phyloP scores from a whole-genome alignment of 2,797 vertebrate species.

The Saxicola maurus region DNA sequence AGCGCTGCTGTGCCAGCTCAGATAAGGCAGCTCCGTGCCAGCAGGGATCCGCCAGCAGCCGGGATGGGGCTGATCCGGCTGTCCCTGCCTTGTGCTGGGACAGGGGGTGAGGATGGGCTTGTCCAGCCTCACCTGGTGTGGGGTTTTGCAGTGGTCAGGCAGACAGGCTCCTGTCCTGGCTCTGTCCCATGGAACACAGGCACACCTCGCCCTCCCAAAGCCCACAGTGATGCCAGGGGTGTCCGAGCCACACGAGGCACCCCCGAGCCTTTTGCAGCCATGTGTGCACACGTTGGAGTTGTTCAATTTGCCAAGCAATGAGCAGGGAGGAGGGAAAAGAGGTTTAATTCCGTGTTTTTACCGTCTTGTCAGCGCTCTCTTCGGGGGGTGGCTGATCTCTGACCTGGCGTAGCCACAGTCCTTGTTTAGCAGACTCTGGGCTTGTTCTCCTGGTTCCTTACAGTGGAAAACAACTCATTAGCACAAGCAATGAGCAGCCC shows the following conservation, averaged over 20 bases:
- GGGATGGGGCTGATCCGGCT: not conserved
- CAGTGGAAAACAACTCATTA: conserved; percentile 54
- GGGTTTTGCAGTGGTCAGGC: rapidly evolving
- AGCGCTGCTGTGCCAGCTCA: not conserved
- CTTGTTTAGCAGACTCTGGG: conserved; percentile 6
- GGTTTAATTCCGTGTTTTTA: not conserved
- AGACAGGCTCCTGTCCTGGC: not conserved
- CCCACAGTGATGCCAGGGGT: rapidly evolving
- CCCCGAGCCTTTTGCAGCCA: rapidly evolving
- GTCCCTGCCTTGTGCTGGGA: rapidly evolving
- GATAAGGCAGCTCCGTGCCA: conserved; percentile 36
- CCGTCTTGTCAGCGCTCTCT: not conserved
- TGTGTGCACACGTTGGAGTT: rapidly evolving
- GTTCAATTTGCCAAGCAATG: not conserved
- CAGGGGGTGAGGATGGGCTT: not conserved
- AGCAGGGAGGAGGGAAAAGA: not conserved
- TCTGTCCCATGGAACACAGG: rapidly evolving
- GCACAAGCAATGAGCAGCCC: not conserved
- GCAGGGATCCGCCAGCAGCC: not conserved
- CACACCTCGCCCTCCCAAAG: rapidly evolving
- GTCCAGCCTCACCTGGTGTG: rapidly evolving
- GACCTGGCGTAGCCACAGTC: conserved; percentile 3
- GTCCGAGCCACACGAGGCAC: not conserved
- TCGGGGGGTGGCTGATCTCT: not conserved
- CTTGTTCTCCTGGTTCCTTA: not conserved